Evolutionary conservation across 2,888 invertebrate genomes (phyloP).

Genomic region (Polylopha cassiicola): DNA sequence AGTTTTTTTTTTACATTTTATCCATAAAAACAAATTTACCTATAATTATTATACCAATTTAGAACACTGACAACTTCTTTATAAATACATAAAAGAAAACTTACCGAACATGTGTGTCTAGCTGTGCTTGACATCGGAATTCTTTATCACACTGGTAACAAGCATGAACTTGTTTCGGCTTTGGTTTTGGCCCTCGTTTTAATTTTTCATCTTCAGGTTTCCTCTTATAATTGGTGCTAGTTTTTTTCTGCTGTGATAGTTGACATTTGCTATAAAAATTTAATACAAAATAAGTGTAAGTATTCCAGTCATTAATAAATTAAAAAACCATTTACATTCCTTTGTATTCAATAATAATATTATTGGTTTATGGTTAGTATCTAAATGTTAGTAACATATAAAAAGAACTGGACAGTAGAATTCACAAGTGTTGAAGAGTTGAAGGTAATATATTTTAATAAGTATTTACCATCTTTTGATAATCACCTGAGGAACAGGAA

Average conservation of each 20-base stretch:
- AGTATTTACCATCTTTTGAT: constrained; percentile 57
- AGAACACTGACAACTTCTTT: too few relatives aligned
- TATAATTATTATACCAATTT: too few relatives aligned
- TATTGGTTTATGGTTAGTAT: too few relatives aligned
- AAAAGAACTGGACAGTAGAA: too few relatives aligned
- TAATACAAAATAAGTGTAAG: not conserved
- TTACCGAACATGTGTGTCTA: constrained; percentile 78
- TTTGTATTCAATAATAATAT: not conserved
- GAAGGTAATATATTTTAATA: not conserved
- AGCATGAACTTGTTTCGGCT: constrained; percentile 73
- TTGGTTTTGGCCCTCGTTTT: constrained; percentile 79
- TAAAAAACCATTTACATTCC: not conserved
- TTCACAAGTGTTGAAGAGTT: too few relatives aligned
- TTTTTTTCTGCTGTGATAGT: constrained; percentile 40
- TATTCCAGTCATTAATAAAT: constrained; percentile 30
- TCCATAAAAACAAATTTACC: too few relatives aligned
- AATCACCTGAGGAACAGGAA: constrained; percentile 47
- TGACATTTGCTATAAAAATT: constrained; percentile 56
- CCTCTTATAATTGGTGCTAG: constrained; percentile 67
- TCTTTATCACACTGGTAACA: constrained; percentile 79
- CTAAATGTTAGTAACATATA: too few relatives aligned
- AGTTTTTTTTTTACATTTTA: not conserved
- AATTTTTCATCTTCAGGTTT: constrained; percentile 76
- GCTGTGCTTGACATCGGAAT: constrained; percentile 78
- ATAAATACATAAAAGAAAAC: too few relatives aligned